Base-by-base conservation (phyloP, 1,140 invertebrate species). In the Cotesia chilonis region DNA sequence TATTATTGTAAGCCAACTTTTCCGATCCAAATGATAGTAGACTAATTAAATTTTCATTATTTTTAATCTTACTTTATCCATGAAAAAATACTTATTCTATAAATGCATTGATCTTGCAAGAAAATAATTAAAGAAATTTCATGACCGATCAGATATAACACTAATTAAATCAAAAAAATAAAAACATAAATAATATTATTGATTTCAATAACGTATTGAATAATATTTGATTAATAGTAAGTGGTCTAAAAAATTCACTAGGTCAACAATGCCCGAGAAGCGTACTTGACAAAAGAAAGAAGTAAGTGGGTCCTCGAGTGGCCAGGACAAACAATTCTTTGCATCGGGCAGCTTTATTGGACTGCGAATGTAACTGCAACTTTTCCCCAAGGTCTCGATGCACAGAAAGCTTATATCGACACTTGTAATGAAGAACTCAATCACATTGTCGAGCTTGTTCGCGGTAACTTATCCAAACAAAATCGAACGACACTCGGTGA, bases 251-350 rank as follows among this genome's bases (percentile, higher is more conserved):
- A 51, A 9, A 41, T 47, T 51, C 14, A 69, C 14, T 36, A 89
- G 88, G 86, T 89, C 17, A 87, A 89, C 14, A 72, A 81, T 47
- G 87, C 92, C 3, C 86, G 92, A 77, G 82, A 89, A 51, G 92
- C 91, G 35, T 98, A 96, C 81, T 77, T 88, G 0, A 88, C 86
- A 35, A 90, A 90, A 71, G 74, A 85, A 1, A 86, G 96, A 71
- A 88, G 91, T 10, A 80, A 90, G n/a, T 98, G 97, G 96, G 93
- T 97, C 0, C 87, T 95, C 0, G 83, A 90, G 0, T 98, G 95
- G 95, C 94, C 95, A 0, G 96, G 96, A 5, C 96, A 98, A 88
- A 89, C 92, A 20, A 91, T 97, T 1, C 91, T 98, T 77, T 94
- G 94, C 76, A 94, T 97, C 59, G 92, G 94, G 1, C 92, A 94